These are phyloP conservation scores for Xylocampa areola DNA, from an alignment of 2,888 invertebrate genomes.

Conservation along the genomic window DNA sequence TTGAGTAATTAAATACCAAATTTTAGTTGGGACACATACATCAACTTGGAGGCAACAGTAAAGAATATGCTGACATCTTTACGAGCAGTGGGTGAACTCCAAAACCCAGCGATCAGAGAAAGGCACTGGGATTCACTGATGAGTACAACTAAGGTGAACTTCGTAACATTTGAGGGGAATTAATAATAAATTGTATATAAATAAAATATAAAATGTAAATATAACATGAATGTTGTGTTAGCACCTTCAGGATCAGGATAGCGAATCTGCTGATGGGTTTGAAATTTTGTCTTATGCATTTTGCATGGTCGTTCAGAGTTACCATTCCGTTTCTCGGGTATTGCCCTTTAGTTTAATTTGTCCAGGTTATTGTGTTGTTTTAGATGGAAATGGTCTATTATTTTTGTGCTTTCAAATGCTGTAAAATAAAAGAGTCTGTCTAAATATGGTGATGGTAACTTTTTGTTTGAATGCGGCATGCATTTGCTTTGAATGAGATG, in stretches of 20 bases:
- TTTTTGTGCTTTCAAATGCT: background rate
- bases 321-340: conserved; percentile 34
- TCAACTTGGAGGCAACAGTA: conserved; percentile 96
- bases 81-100: conserved; percentile 97
- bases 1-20: conserved; percentile 45
- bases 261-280: conserved; percentile 60
- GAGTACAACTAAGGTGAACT: conserved; percentile 96
- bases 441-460: conserved; percentile 46
- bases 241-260: conserved; percentile 59
- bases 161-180: conserved; percentile 53
- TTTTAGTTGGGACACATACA: conserved; percentile 96
- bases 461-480: conserved; percentile 54
- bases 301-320: conserved; percentile 63
- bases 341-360: background rate
- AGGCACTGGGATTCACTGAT: conserved; percentile 99
- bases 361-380: background rate
- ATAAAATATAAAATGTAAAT: conserved; percentile 63
- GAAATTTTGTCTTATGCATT: conserved; percentile 63
- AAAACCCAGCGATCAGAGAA: conserved; percentile 98
- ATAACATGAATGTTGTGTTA: conserved; percentile 62
- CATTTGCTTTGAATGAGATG: conserved; percentile 60
- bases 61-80: conserved; percentile 99
- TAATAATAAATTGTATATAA: conserved; percentile 70
- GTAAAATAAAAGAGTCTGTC: background rate
- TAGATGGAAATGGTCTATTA: background rate